These are phyloP conservation scores for Sitta carolinensis DNA, from an alignment of 2,797 vertebrate species.

Conservation along the genomic window DNA sequence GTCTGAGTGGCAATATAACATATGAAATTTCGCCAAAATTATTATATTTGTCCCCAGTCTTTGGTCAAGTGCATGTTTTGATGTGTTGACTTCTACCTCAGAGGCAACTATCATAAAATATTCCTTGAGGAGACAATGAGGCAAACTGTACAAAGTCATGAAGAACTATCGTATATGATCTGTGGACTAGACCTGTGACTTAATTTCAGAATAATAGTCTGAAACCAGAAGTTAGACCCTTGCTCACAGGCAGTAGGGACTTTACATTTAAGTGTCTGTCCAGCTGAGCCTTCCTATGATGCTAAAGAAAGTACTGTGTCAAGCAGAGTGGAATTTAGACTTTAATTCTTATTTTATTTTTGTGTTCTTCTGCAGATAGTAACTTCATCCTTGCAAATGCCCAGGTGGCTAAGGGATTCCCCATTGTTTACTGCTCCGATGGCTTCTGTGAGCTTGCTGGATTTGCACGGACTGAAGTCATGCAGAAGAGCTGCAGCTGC, in stretches of 20 bases:
- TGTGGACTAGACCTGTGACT: not conserved
- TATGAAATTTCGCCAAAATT: not conserved
- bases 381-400: slow-evolving; percentile 99
- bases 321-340: not conserved
- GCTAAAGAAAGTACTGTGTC: not conserved
- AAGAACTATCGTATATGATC: not conserved
- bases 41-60: not conserved
- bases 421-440: slow-evolving; percentile 99
- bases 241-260: not conserved
- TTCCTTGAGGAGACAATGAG: not conserved
- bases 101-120: not conserved
- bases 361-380: slow-evolving; percentile 83
- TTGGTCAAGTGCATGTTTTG: not conserved
- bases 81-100: not conserved
- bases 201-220: not conserved
- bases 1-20: not conserved
- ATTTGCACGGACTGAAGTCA: slow-evolving; percentile 93
- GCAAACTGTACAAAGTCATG: not conserved
- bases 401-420: slow-evolving; percentile 94
- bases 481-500: slow-evolving; percentile 98
- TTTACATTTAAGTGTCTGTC: not conserved
- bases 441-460: slow-evolving; percentile 98
- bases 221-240: not conserved
- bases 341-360: slow-evolving; percentile 25
- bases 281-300: not conserved